Percentiles rank a stretch among this genome's conserved stretches.
phyloP scores from a whole-genome alignment of 2,888 invertebrate species.

The Machimus rusticus region DNA sequence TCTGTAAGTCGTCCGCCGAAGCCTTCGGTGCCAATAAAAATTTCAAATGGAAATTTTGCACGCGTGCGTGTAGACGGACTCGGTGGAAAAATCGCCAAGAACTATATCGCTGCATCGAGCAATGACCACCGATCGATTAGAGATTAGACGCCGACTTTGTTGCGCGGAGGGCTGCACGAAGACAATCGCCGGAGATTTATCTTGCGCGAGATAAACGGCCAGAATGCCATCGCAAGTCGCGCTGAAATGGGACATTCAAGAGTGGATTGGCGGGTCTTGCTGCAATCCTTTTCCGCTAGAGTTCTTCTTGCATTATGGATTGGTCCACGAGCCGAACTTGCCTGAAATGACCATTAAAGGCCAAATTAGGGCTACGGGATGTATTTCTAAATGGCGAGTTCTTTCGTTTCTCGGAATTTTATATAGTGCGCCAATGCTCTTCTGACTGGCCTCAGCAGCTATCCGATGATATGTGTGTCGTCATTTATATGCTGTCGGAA shows the following conservation, averaged over 20 bases:
- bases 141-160: not conserved
- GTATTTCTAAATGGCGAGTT: not conserved
- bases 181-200: not conserved
- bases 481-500: slow-evolving; percentile 1
- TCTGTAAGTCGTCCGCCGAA: slow-evolving; percentile 37
- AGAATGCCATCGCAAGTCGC: slow-evolving; percentile 7
- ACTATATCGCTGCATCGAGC: not conserved
- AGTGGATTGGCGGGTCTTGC: slow-evolving; percentile 27
- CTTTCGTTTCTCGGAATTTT: slow-evolving; percentile 8
- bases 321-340: slow-evolving; percentile 35
- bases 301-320: slow-evolving; percentile 33
- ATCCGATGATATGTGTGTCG: slow-evolving; percentile 1
- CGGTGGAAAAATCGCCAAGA: not conserved
- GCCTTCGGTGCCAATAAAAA: not conserved
- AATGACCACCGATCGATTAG: not conserved
- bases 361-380: slow-evolving; percentile 42
- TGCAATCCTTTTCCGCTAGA: slow-evolving; percentile 24
- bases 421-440: not conserved
- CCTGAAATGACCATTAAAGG: slow-evolving; percentile 35
- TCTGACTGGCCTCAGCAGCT: not conserved
- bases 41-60: slow-evolving; percentile 14
- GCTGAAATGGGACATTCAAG: slow-evolving; percentile 1
- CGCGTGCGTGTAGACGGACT: not conserved
- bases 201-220: not conserved
- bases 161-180: not conserved